Base-by-base conservation (phyloP, 2,888 invertebrate genomes). In the Scaeva pyrastri region DNA sequence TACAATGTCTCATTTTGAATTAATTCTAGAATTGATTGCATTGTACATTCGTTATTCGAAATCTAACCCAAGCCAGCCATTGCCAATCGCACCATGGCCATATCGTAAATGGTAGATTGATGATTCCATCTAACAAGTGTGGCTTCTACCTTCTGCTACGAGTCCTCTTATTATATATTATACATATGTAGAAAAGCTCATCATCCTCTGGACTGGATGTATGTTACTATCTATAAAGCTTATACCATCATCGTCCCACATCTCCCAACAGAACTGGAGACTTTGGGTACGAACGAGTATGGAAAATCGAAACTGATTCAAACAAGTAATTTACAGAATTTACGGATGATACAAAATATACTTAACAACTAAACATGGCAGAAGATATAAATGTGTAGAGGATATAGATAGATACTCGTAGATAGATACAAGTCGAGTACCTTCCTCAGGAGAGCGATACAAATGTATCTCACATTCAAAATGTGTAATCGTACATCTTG, bases 241-340 rank as follows among this genome's bases (percentile, higher is more conserved):
- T 31, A n/a, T n/a, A 31, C 31, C 31, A 31, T 31, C 31, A 31
- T 31, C 5, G 31, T 31, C 31, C n/a, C n/a, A n/a, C n/a, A n/a
- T n/a, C n/a, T n/a, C n/a, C n/a, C n/a, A n/a, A 31, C 31, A 31
- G 31, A 31, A 8, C 5, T 8, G 8, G 31, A 31, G 8, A 31
- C 31, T 31, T 31, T 7, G 31, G 8, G 26, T 26, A 26, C 6
- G 31, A 7, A 31, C 6, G 31, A 26, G 26, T 50, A 21, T 36
- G 26, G 72, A 50, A 68, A 66, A 76, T 58, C 55, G 64, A 76
- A 76, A 72, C 71, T 77, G 77, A 71, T 76, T 81, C 81, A 76
- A 76, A 75, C 84, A 80, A 84, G 80, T 80, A 80, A 84, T 84
- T 84, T 84, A 80, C 66, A 66, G 16, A 84, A 75, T 84, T 84